These are phyloP conservation scores for Mesocricetus auratus DNA, from an alignment of 2,113 vertebrate genomes.

Conservation along the genomic window DNA sequence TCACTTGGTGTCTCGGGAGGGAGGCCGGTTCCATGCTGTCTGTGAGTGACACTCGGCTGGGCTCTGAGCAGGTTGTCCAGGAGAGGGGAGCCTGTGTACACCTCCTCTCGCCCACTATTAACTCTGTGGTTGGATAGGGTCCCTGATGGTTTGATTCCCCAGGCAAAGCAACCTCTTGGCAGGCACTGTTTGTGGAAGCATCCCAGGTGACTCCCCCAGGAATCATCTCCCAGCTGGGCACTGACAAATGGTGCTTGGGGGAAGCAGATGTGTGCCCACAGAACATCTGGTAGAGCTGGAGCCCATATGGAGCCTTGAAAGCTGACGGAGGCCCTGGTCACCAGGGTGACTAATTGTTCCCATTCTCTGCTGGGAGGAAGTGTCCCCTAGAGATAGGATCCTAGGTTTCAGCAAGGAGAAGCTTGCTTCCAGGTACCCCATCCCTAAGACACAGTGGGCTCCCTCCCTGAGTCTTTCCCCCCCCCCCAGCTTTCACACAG, in stretches of 20 bases:
- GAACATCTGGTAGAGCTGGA: constrained; percentile 46
- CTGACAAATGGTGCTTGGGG: constrained; percentile 75
- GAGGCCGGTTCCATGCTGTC: rapidly evolving
- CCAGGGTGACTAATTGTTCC: not conserved
- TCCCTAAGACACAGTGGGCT: not conserved
- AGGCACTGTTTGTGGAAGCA: constrained; percentile 49
- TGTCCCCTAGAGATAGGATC: rapidly evolving
- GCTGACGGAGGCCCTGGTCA: constrained; percentile 44
- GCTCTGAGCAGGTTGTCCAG: not conserved
- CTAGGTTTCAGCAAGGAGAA: not conserved
- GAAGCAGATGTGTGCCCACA: constrained; percentile 78
- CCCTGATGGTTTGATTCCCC: not conserved
- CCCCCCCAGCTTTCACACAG: too few species aligned
- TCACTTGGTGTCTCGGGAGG: rapidly evolving
- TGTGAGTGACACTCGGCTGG: rapidly evolving
- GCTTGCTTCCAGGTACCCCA: not conserved
- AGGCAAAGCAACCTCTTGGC: not conserved
- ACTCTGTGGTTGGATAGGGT: not conserved
- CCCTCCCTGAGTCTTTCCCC: not conserved
- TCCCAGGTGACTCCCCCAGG: not conserved
- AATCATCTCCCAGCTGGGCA: constrained; percentile 75
- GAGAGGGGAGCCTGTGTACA: not conserved
- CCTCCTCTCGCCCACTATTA: not conserved
- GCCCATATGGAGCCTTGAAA: constrained; percentile 60
- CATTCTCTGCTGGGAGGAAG: not conserved